Evolutionary conservation across 2,888 invertebrate genomes (phyloP).

Genomic region (Synanthedon andrenaeformis): DNA sequence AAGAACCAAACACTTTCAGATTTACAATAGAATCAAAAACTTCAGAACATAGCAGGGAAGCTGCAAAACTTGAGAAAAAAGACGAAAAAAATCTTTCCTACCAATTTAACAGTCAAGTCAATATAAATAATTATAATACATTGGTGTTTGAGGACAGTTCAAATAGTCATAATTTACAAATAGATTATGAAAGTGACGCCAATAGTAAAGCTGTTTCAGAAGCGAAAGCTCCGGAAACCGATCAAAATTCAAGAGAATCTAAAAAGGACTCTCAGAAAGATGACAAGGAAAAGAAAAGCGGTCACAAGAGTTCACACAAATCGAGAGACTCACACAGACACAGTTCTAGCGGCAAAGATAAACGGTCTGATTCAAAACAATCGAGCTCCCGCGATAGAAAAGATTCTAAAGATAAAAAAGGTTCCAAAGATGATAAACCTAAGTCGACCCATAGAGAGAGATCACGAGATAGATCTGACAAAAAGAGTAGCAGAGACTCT

Average conservation of each 20-base stretch:
- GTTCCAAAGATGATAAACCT: constrained; percentile 50
- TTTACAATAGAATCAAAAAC: constrained; percentile 53
- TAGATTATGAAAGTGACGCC: constrained; percentile 61
- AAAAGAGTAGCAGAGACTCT: constrained; percentile 49
- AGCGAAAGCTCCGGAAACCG: constrained; percentile 35
- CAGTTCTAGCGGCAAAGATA: constrained; percentile 49
- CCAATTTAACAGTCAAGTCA: constrained; percentile 51
- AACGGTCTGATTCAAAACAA: constrained; percentile 46
- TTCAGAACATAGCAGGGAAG: constrained; percentile 31
- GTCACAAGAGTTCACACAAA: constrained; percentile 48
- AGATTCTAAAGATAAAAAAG: constrained; percentile 36
- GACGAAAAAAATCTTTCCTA: constrained; percentile 31
- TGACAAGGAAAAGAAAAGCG: constrained; percentile 42
- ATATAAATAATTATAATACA: constrained; percentile 48
- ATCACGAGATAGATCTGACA: constrained; percentile 42
- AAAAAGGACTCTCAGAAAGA: constrained; percentile 48
- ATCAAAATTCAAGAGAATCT: constrained; percentile 38
- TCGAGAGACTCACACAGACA: constrained; percentile 53
- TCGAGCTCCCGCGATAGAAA: constrained; percentile 48
- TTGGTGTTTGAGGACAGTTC: constrained; percentile 59
- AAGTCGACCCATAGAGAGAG: constrained; percentile 43
- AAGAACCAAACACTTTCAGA: constrained; percentile 49
- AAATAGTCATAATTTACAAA: constrained; percentile 53
- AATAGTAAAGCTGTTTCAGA: constrained; percentile 56
- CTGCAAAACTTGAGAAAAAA: constrained; percentile 27